phyloP scores from a whole-genome alignment of 1,140 invertebrate species.

The Diachasmimorpha longicaudata region DNA sequence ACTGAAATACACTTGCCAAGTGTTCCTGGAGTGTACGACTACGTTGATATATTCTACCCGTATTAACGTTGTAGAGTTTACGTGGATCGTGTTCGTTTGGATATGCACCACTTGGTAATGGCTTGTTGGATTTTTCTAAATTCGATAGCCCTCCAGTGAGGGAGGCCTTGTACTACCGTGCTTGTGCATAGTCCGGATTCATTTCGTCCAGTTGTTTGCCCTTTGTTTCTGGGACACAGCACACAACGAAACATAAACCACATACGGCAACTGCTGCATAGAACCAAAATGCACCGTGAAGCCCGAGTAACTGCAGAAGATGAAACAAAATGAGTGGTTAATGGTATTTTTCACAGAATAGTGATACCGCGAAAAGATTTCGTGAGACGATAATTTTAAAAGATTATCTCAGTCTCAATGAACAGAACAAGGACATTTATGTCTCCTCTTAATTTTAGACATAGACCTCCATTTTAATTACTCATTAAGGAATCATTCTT shows the following conservation, averaged over 20 bases:
- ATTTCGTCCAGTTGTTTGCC: constrained; percentile 88
- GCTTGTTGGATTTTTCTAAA: constrained; percentile 57
- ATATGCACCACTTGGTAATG: constrained; percentile 53
- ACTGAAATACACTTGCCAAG: neutral
- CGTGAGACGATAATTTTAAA: too few species aligned
- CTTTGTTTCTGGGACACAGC: constrained; percentile 90
- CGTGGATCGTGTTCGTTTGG: constrained; percentile 53
- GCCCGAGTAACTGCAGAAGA: constrained; percentile 67
- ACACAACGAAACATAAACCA: constrained; percentile 82
- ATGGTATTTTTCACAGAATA: neutral
- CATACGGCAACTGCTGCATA: constrained; percentile 84
- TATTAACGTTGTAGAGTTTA: constrained; percentile 39
- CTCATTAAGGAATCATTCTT: too few species aligned
- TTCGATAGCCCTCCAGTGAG: constrained; percentile 59
- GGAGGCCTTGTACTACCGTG: constrained; percentile 64
- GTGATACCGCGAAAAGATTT: too few species aligned
- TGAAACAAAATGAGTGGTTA: neutral
- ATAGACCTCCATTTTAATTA: too few species aligned
- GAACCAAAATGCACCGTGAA: constrained; percentile 86
- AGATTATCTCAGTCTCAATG: too few species aligned
- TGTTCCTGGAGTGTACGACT: neutral
- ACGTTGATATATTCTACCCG: neutral
- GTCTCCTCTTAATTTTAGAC: too few species aligned
- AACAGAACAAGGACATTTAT: too few species aligned
- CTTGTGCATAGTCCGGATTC: constrained; percentile 71